Conservation (phyloP, 2,113 vertebrate species). For the Oryzias woworae region DNA sequence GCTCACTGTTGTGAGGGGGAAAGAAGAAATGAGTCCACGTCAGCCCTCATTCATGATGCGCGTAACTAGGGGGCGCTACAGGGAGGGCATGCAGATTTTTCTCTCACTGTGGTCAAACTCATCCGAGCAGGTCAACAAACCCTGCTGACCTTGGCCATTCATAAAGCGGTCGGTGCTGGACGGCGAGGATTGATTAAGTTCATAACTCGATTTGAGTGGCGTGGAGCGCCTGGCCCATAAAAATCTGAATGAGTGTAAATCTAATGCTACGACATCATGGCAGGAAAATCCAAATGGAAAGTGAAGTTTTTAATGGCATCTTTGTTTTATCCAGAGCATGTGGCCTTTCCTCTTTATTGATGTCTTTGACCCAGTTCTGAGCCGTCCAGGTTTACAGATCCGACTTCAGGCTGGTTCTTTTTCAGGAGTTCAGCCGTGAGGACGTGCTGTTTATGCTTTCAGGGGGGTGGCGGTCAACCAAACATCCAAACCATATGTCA, state of each 20-base stretch:
- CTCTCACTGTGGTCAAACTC: constrained; percentile 53
- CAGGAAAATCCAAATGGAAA: constrained; percentile 74
- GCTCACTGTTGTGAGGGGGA: constrained; percentile 41
- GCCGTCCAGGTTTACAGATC: constrained; percentile 18
- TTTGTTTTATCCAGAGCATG: constrained; percentile 54
- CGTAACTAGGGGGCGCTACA: constrained; percentile 52
- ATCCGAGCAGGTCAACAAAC: constrained; percentile 74
- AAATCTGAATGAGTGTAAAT: constrained; percentile 72
- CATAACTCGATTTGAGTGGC: constrained; percentile 72
- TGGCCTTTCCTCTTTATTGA: constrained; percentile 56
- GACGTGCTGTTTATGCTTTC: constrained; percentile 43
- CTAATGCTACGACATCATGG: constrained; percentile 62
- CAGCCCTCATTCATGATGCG: constrained; percentile 65
- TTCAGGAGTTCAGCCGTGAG: constrained; percentile 5
- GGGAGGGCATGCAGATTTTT: constrained; percentile 46
- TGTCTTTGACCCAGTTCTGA: constrained; percentile 30
- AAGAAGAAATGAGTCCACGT: constrained; percentile 67
- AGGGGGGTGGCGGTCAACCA: constrained; percentile 17
- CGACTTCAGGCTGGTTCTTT: constrained; percentile 8
- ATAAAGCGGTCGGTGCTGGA: constrained; percentile 70
- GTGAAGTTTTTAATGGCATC: constrained; percentile 65
- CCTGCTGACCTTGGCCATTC: constrained; percentile 70
- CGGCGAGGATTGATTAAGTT: constrained; percentile 73
- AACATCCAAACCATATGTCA: constrained; percentile 55
- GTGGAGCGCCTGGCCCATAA: constrained; percentile 56